phyloP scores from a whole-genome alignment of 1,140 invertebrate genomes.

The Leptonema lineaticorne region DNA sequence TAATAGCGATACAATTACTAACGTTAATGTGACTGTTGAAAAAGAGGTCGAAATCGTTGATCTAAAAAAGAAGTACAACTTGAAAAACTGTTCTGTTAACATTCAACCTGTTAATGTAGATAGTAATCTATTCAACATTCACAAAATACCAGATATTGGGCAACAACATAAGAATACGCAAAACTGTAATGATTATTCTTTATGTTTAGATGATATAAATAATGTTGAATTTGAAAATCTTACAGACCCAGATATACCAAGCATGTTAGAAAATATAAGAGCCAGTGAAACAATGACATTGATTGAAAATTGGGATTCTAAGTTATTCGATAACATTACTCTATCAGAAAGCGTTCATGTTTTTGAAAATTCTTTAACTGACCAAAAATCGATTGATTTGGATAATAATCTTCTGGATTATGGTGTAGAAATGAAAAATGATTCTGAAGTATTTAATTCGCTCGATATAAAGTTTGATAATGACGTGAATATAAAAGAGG shows the following conservation, averaged over 20 bases:
- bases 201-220: slow-evolving; percentile 27
- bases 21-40: neutral
- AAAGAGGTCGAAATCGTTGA: neutral
- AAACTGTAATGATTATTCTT: slow-evolving; percentile 22
- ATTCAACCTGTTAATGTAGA: neutral
- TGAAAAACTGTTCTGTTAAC: slow-evolving; percentile 27
- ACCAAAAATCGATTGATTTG: neutral
- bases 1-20: neutral
- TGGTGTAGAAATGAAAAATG: neutral
- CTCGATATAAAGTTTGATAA: neutral
- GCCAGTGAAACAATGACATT: slow-evolving; percentile 31
- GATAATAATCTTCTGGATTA: neutral
- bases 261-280: slow-evolving; percentile 34
- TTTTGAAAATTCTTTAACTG: slow-evolving; percentile 13
- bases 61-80: slow-evolving; percentile 23
- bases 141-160: neutral
- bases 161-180: neutral
- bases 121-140: neutral
- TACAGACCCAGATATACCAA: slow-evolving; percentile 31
- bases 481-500: neutral
- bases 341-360: slow-evolving; percentile 27
- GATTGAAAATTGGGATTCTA: slow-evolving; percentile 38
- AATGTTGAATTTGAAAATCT: slow-evolving; percentile 32
- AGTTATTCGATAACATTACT: slow-evolving; percentile 35
- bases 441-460: no score